Conservation (phyloP, 2,113 vertebrate genomes). For the Daubentonia madagascariensis region DNA sequence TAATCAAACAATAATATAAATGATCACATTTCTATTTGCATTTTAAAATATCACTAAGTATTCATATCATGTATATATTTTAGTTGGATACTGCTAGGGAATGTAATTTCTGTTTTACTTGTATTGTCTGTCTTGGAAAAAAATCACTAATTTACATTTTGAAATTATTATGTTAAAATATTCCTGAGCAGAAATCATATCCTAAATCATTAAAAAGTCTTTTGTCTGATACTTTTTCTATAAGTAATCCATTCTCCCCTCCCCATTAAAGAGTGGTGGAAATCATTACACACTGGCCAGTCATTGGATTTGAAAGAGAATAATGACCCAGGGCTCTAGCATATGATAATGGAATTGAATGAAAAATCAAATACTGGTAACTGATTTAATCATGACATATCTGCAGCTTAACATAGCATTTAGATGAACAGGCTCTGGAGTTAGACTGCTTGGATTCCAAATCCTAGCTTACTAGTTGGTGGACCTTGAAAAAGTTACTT, state of each 20-base stretch:
- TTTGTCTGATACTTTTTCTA: background rate
- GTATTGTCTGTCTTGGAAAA: conserved; percentile 44
- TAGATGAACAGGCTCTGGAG: background rate
- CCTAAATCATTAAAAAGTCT: conserved; percentile 5
- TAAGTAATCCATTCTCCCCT: background rate
- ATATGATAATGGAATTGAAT: background rate
- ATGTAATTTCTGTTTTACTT: conserved; percentile 61
- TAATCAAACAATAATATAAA: conserved; percentile 63
- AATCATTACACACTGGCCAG: background rate
- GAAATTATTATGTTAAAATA: conserved; percentile 61
- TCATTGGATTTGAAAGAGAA: conserved; percentile 31
- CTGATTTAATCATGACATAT: background rate
- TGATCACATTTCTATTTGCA: conserved; percentile 51
- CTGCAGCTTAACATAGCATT: background rate
- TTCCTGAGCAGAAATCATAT: conserved; percentile 52
- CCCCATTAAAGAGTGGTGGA: background rate
- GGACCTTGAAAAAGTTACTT: background rate
- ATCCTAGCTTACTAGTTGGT: background rate
- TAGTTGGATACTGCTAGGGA: conserved; percentile 32
- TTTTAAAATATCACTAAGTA: conserved; percentile 52
- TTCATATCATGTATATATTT: conserved; percentile 52
- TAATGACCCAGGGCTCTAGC: background rate
- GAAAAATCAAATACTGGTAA: background rate
- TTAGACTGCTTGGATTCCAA: background rate
- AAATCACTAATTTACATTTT: conserved; percentile 58